Percentiles rank a stretch among this genome's conserved stretches.
These are phyloP conservation scores for Boulengeromyrus knoepffleri DNA, from an alignment of 2,113 vertebrate species.

Conservation along the genomic window DNA sequence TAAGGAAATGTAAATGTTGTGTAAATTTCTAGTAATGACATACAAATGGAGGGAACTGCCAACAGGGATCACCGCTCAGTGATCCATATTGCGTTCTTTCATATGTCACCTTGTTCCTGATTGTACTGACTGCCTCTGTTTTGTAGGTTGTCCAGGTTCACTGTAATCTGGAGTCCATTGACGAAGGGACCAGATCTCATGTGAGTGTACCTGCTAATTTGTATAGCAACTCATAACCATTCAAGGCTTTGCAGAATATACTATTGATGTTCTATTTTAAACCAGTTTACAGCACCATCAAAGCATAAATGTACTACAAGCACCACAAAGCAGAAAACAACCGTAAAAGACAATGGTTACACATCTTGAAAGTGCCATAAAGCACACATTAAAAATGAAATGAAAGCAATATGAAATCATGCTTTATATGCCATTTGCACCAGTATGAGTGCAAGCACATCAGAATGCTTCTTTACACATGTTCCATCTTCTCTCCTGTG, in stretches of 20 bases:
- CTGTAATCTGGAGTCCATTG: constrained; percentile 83
- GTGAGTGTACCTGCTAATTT: constrained; percentile 59
- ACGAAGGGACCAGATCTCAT: constrained; percentile 84
- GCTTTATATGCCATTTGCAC: not conserved
- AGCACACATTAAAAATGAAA: not conserved
- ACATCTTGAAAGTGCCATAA: not conserved
- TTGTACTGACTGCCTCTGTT: not conserved
- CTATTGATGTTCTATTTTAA: not conserved
- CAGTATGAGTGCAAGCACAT: not conserved
- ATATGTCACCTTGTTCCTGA: not conserved
- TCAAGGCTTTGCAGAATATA: not conserved
- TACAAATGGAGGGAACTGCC: not conserved
- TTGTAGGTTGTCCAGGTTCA: constrained; percentile 90
- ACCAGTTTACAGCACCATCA: not conserved
- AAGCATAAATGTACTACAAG: not conserved
- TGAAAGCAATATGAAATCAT: not conserved
- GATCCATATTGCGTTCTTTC: not conserved
- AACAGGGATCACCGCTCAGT: not conserved
- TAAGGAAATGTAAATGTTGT: not conserved
- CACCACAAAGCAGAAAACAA: not conserved
- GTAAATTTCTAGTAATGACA: not conserved
- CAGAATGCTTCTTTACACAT: not conserved
- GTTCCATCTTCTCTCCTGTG: not conserved
- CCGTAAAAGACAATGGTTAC: not conserved
- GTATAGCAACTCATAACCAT: not conserved